Percentiles rank a stretch among this genome's conserved stretches.
phyloP scores from a whole-genome alignment of 2,113 vertebrate genomes.

The Catharus bicknelli region DNA sequence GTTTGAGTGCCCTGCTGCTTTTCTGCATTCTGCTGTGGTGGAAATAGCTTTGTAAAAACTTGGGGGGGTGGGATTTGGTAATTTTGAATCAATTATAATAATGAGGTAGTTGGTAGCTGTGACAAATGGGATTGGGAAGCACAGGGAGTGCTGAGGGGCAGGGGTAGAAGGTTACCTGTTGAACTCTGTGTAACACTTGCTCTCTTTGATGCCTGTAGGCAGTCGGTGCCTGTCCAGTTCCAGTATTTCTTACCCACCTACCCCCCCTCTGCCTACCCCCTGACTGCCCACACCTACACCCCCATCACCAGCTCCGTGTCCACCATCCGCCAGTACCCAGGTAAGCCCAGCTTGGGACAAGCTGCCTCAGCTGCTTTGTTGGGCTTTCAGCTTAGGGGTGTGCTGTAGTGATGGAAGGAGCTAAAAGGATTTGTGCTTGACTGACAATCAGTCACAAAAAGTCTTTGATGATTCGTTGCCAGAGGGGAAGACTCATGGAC shows the following conservation, averaged over 20 bases:
- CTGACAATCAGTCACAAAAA: not conserved
- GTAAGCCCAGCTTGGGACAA: conserved; percentile 62
- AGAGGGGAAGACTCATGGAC: not conserved
- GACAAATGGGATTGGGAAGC: not conserved
- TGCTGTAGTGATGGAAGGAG: not conserved
- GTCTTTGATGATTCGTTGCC: not conserved
- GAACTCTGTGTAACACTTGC: not conserved
- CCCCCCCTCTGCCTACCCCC: conserved; percentile 87
- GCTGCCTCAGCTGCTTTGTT: rapidly evolving
- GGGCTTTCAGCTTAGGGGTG: rapidly evolving
- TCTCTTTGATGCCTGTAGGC: conserved; percentile 70
- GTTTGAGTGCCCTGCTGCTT: not conserved
- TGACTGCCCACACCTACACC: conserved; percentile 92
- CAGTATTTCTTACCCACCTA: conserved; percentile 95
- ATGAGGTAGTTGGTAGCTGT: not conserved
- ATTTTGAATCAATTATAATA: not conserved
- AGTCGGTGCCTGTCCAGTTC: conserved; percentile 93
- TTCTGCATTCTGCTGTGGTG: not conserved
- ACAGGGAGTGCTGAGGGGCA: not conserved
- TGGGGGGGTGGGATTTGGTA: not conserved
- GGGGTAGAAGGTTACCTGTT: not conserved
- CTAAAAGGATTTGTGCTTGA: not conserved
- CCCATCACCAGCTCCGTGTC: conserved; percentile 97
- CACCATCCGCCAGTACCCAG: conserved; percentile 94
- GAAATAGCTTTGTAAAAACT: not conserved